A percentile compares a stretch with the other conserved stretches of the same genome.
Conservation (phyloP, 2,888 invertebrate species). For the Eristalinus sepulchralis region DNA sequence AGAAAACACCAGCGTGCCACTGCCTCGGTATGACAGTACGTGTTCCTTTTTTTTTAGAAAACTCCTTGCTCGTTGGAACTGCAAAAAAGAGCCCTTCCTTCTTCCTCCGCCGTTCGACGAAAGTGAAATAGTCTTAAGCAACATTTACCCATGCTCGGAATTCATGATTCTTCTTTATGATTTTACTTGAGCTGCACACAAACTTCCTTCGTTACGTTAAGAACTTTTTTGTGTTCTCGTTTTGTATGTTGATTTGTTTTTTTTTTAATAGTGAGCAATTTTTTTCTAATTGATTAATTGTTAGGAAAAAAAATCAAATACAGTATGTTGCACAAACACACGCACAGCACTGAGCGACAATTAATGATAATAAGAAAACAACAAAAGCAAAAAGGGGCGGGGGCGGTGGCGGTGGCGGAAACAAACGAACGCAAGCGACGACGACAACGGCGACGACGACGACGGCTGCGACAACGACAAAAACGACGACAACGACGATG, state of each 20-base stretch:
- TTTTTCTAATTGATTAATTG: slow-evolving; percentile 57
- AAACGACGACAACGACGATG: slow-evolving; percentile 41
- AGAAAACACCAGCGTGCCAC: not conserved
- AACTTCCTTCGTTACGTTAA: not conserved
- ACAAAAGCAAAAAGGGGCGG: slow-evolving; percentile 36
- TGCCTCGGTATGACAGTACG: not conserved
- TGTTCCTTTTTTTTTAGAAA: not conserved
- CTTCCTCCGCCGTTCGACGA: slow-evolving; percentile 15
- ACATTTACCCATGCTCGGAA: slow-evolving; percentile 81
- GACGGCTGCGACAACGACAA: slow-evolving; percentile 21
- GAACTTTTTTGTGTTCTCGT: slow-evolving; percentile 7
- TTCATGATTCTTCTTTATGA: slow-evolving; percentile 76
- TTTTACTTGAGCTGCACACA: slow-evolving; percentile 73
- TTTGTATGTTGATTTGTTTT: slow-evolving; percentile 11
- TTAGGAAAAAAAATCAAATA: slow-evolving; percentile 22
- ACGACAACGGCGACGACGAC: slow-evolving; percentile 26
- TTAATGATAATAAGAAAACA: slow-evolving; percentile 33
- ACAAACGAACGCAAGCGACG: slow-evolving; percentile 48
- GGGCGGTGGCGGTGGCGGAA: slow-evolving; percentile 49
- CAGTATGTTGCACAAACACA: slow-evolving; percentile 51
- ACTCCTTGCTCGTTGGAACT: not conserved
- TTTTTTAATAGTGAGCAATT: slow-evolving; percentile 47
- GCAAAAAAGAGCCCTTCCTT: not conserved
- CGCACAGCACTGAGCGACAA: slow-evolving; percentile 48
- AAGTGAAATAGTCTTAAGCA: slow-evolving; percentile 29